Conservation (phyloP, 1,140 invertebrate species). For the Camponotus pennsylvanicus region DNA sequence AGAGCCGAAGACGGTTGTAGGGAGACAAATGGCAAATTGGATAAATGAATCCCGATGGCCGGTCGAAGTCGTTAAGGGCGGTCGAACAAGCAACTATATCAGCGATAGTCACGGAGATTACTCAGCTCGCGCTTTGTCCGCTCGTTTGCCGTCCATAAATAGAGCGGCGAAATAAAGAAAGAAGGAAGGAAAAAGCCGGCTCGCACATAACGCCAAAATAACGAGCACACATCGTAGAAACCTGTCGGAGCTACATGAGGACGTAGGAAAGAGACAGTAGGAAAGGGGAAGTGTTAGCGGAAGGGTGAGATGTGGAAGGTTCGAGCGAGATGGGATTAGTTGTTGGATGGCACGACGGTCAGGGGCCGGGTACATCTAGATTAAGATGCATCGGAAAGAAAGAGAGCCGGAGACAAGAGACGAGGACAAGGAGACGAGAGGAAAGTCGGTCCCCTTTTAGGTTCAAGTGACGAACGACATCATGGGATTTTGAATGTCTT, state of each 20-base stretch:
- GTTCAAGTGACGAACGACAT: slow-evolving; percentile 76
- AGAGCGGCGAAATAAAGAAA: slow-evolving; percentile 59
- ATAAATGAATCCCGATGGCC: slow-evolving; percentile 11
- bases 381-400: slow-evolving; percentile 78
- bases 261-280: slow-evolving; percentile 41
- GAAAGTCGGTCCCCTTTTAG: slow-evolving; percentile 54
- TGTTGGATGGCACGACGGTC: slow-evolving; percentile 62
- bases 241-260: slow-evolving; percentile 69
- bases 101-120: slow-evolving; percentile 75
- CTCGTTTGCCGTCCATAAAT: slow-evolving; percentile 77
- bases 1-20: not conserved
- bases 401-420: slow-evolving; percentile 27
- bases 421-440: slow-evolving; percentile 64
- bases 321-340: slow-evolving; percentile 76
- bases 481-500: slow-evolving; percentile 71
- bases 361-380: slow-evolving; percentile 79
- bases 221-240: slow-evolving; percentile 72
- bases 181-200: not conserved
- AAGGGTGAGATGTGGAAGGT: not conserved
- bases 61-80: slow-evolving; percentile 39
- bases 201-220: slow-evolving; percentile 61
- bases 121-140: slow-evolving; percentile 68
- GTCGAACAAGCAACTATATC: slow-evolving; percentile 65
- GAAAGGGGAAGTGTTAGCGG: slow-evolving; percentile 26
- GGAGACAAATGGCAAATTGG: slow-evolving; percentile 48